Conservation (phyloP, 2,888 invertebrate species). For the Lomographa bimaculata region DNA sequence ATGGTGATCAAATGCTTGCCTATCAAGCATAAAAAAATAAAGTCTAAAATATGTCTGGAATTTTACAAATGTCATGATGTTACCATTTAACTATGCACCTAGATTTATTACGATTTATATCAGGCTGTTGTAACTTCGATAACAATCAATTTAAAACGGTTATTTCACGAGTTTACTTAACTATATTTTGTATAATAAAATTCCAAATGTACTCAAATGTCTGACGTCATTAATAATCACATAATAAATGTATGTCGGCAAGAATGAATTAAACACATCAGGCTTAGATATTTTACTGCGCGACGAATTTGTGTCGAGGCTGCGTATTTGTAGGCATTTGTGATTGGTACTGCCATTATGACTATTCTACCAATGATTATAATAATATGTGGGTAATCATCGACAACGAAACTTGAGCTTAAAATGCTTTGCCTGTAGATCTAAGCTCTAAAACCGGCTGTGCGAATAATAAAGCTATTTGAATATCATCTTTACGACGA, state of each 20-base stretch:
- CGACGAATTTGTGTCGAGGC: constrained; percentile 76
- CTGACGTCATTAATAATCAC: constrained; percentile 1
- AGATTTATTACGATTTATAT: too few relatives aligned
- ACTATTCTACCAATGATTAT: constrained; percentile 33
- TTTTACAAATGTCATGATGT: constrained; percentile 21
- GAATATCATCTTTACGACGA: constrained; percentile 10
- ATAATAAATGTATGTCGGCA: constrained; percentile 16
- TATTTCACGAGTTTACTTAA: too few relatives aligned
- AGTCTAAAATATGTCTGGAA: too few relatives aligned
- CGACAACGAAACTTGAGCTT: constrained; percentile 26
- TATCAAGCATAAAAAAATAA: too few relatives aligned
- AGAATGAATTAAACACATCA: constrained; percentile 47
- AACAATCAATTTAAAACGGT: too few relatives aligned
- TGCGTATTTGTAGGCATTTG: constrained; percentile 61
- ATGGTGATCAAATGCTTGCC: too few relatives aligned
- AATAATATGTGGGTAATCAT: constrained; percentile 29
- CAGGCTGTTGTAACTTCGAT: too few relatives aligned
- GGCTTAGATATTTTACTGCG: constrained; percentile 66
- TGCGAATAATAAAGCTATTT: constrained; percentile 10
- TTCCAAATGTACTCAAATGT: too few relatives aligned
- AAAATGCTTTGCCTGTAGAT: constrained; percentile 4
- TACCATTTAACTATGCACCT: constrained; percentile 15
- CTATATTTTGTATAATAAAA: too few relatives aligned
- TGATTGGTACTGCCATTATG: constrained; percentile 54
- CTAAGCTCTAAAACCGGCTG: constrained; percentile 19